Evolutionary conservation across 1,140 invertebrate species (phyloP), one percentile per base, ranked within the genome.

Genomic region (Trissolcus basalis): DNA sequence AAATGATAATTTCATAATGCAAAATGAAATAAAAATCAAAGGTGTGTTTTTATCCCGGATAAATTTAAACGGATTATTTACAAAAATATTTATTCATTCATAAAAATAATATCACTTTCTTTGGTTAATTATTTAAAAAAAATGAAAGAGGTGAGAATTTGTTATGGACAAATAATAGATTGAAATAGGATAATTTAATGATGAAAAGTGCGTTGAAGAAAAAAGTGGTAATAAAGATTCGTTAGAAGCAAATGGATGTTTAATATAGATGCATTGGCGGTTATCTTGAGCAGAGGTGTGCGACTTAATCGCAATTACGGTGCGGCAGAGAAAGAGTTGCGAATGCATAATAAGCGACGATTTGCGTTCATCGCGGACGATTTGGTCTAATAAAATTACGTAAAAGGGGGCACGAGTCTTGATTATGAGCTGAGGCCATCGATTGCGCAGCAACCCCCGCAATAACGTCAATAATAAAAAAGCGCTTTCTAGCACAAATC

Each of bases 321-420:
- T 14, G 54, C 59, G 69, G 69, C 69, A 64, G 6, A 75, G 69
- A 75, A 74, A 75, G 63, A 67, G 39, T 65, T 61, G 61, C 49
- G 39, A 44, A 7, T 14, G 45, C 19, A 49, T 51, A 63, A 63
- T 58, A 51, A 48, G 14, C 58, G 48, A 39, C 59, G 59, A 74
- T 67, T 63, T 56, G 16, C 55, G 47, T 64, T 69, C 63, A 75
- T 75, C 53, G 65, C 27, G 39, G 15, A 14, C 14, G 27, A 50
- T 58, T 63, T 53, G 35, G 39, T 19, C 32, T 54, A 69, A 68
- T 68, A 56, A 68, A 75, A 75, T 74, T 74, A 67, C 45, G 51
- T 45, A 41, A 44, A 69, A 53, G 49, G 19, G 65, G 67, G 60
- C 56, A 70, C 53, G 44, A 63, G 60, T 15, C 49, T n/a, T 47